phyloP scores from a whole-genome alignment of 2,113 vertebrate genomes.

The Gadus chalcogrammus region DNA sequence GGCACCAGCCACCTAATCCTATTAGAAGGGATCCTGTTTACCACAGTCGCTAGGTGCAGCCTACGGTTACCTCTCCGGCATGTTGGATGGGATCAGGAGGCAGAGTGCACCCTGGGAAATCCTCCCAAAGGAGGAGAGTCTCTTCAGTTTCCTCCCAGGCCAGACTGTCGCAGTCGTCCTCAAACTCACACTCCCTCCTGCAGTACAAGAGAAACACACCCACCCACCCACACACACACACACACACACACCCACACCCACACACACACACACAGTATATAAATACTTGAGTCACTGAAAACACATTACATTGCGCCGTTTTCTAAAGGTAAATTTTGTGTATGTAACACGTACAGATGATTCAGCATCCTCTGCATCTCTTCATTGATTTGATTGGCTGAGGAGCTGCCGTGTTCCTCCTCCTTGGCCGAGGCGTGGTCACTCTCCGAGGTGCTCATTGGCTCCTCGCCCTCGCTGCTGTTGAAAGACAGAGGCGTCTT shows the following conservation, averaged over 20 bases:
- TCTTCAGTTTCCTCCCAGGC: slow-evolving; percentile 98
- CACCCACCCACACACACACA: not conserved
- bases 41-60: not conserved
- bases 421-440: slow-evolving; percentile 69
- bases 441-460: slow-evolving; percentile 71
- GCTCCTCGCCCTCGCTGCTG: slow-evolving; percentile 70
- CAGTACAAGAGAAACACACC: slow-evolving; percentile 1
- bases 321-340: not conserved
- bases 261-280: not conserved
- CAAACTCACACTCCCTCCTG: slow-evolving; percentile 94
- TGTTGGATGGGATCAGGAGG: slow-evolving; percentile 80
- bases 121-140: slow-evolving; percentile 94
- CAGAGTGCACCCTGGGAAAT: slow-evolving; percentile 91
- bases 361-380: slow-evolving; percentile 98
- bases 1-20: no score
- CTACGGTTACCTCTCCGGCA: slow-evolving; percentile 80
- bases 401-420: slow-evolving; percentile 77
- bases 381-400: slow-evolving; percentile 87
- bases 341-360: slow-evolving; percentile 83
- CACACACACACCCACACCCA: not conserved
- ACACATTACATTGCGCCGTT: not conserved
- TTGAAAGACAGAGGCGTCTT: slow-evolving; percentile 64
- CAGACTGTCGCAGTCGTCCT: slow-evolving; percentile 96
- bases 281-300: not conserved
- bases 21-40: no score